A percentile compares a stretch with the other conserved stretches of the same genome.
phyloP scores from a whole-genome alignment of 2,113 vertebrate species.

The Astur gentilis region DNA sequence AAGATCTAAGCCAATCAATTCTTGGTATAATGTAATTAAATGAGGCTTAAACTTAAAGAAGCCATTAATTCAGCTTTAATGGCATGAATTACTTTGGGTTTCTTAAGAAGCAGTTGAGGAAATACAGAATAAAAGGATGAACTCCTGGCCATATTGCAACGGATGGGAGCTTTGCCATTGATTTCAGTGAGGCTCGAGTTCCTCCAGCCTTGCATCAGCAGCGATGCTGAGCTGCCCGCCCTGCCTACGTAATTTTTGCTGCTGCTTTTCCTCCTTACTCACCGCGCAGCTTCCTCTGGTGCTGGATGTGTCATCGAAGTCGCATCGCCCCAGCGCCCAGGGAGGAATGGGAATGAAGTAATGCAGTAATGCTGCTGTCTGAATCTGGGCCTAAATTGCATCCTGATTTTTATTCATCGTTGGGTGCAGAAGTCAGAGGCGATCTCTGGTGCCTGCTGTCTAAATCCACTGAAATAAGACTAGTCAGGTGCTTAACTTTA shows the following conservation, averaged over 20 bases:
- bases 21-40: not conserved
- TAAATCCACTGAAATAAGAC: not conserved
- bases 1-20: not conserved
- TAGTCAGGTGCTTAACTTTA: not conserved
- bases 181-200: not conserved
- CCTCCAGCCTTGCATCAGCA: not conserved
- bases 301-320: not conserved
- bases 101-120: not conserved
- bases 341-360: not conserved
- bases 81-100: not conserved
- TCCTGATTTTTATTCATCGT: not conserved
- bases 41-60: not conserved
- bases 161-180: not conserved
- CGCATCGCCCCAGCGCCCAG: rapidly evolving
- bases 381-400: not conserved
- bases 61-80: not conserved
- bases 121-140: not conserved
- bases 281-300: not conserved
- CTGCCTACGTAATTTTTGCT: not conserved
- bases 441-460: not conserved
- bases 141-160: not conserved
- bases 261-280: not conserved
- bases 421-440: not conserved
- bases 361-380: not conserved
- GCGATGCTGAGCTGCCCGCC: not conserved